Evolutionary conservation across 92 coral and sea anemone species (phyloP).

Genomic region (Porites lobata): DNA sequence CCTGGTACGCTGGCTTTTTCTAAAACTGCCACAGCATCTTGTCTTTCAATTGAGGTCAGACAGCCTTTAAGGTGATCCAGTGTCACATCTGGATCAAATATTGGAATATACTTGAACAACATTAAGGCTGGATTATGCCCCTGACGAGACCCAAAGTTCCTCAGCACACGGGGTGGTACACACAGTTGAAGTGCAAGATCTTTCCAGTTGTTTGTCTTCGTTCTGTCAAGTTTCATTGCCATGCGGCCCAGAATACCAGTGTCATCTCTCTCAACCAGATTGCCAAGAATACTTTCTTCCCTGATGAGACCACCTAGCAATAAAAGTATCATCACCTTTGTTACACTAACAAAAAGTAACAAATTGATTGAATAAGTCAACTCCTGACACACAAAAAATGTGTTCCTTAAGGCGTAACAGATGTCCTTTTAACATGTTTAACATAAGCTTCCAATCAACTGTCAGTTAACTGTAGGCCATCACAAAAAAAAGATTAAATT

Average conservation of each 20-base stretch:
- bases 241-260: conserved; percentile 76
- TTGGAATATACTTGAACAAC: conserved; percentile 86
- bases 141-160: conserved; percentile 83
- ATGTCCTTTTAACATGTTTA: no score
- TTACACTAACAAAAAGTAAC: no score
- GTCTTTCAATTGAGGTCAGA: conserved; percentile 54
- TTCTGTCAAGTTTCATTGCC: conserved; percentile 78
- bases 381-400: no score
- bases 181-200: conserved; percentile 75
- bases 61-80: conserved; percentile 72
- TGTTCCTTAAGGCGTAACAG: no score
- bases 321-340: no score
- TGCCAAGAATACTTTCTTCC: conserved; percentile 75
- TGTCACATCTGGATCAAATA: conserved; percentile 84
- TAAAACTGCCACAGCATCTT: conserved; percentile 74
- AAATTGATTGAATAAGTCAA: no score
- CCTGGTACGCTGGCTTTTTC: conserved; percentile 89
- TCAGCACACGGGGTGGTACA: conserved; percentile 81
- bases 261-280: conserved; percentile 80
- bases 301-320: conserved; percentile 72
- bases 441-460: no score
- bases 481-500: no score
- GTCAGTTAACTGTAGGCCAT: no score
- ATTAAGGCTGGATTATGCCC: conserved; percentile 76
- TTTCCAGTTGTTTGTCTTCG: conserved; percentile 73